These are phyloP conservation scores for Chrysogorgia sp. DNA, from an alignment of 92 coral and sea anemone genomes.

Conservation along the genomic window DNA sequence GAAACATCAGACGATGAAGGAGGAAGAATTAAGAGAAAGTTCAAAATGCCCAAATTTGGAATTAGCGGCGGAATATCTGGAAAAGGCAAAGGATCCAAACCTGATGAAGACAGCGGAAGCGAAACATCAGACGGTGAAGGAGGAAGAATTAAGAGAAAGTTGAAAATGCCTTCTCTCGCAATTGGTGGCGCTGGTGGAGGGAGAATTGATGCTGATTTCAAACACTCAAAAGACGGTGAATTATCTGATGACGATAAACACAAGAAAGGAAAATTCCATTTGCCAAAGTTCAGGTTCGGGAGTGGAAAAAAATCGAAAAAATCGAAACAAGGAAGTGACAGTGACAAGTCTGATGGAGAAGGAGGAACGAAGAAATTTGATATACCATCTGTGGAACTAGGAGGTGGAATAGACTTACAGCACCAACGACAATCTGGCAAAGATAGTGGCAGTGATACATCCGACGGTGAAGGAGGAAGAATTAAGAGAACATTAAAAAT, in stretches of 20 bases:
- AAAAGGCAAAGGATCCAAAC: too few species aligned
- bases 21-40: background rate
- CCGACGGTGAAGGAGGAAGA: slow-evolving; percentile 22
- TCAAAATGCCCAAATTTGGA: background rate
- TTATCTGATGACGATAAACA: background rate
- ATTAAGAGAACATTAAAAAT: slow-evolving; percentile 7
- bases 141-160: too few species aligned
- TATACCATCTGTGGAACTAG: background rate
- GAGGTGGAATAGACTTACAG: background rate
- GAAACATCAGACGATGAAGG: slow-evolving; percentile 7
- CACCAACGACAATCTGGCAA: background rate
- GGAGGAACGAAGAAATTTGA: slow-evolving; percentile 12
- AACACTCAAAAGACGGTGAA: background rate
- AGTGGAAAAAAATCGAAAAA: slow-evolving; percentile 13
- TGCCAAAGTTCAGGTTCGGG: slow-evolving; percentile 16
- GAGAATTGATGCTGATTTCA: background rate
- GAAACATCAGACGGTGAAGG: too few species aligned
- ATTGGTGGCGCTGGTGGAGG: slow-evolving; percentile 8
- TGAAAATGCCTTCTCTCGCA: too few species aligned
- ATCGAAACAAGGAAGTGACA: slow-evolving; percentile 13
- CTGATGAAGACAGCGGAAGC: too few species aligned
- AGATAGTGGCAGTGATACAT: slow-evolving; percentile 13
- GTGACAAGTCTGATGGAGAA: slow-evolving; percentile 26
- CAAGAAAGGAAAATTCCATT: slow-evolving; percentile 11
- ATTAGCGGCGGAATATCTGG: background rate